Base-by-base conservation (phyloP, 2,797 vertebrate genomes). In the Pterois miles region DNA sequence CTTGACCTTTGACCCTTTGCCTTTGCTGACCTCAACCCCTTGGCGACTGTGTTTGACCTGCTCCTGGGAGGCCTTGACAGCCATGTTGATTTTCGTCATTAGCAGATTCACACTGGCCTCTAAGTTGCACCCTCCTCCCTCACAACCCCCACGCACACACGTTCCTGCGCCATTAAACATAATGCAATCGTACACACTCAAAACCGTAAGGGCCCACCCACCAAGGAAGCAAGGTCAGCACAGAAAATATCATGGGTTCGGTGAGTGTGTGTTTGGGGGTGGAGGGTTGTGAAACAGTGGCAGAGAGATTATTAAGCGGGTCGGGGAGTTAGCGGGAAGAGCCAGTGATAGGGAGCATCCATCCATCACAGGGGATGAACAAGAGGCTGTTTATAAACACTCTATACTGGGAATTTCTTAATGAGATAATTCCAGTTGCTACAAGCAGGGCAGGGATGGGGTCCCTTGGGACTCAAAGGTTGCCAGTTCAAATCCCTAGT, bases 331-430 rank as follows among this genome's bases (percentile, higher is more conserved):
- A 71, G 90, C 88, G 92, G 93, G 94, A 95, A 94, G 92, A 93
- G 85, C 74, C 86, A 72, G 87, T 75, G 95, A 95, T 94, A 95
- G 92, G 76, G 63, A 89, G 69, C 79, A 25, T 82, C 88, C 93
- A 95, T 95, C 94, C 88, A 95, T 96, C 96, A 96, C 70, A 36
- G 43, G 76, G 81, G 82, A 92, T 75, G 91, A 93, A 92, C 84
- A 80, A 85, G 86, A 92, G 76, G 88, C 92, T 95, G 94, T 96
- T 95, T 96, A 96, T 95, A 95, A 95, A 95, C 93, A 94, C 87
- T 68, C 78, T 59, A 82, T 84, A 82, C 89, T 88, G 95, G 94
- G 95, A 96, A 95, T 95, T 88, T 94, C 80, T 92, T 96, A 96
- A 96, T 96, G 93, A 96, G 95, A 79, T n/a, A 50, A 66, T 73